Base-by-base conservation (phyloP, 2,888 invertebrate genomes). In the Standfussiana lucernea region DNA sequence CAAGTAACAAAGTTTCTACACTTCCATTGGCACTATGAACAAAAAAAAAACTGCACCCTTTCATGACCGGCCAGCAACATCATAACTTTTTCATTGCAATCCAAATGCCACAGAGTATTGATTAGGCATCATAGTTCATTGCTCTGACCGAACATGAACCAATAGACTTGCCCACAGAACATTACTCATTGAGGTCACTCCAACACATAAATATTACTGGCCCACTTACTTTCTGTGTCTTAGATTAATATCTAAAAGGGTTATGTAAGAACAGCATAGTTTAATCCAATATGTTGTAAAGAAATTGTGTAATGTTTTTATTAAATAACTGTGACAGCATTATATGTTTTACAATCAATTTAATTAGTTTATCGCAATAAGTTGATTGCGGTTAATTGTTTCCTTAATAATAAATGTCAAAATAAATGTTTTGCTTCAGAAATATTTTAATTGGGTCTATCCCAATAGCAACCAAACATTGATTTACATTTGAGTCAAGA, bases 51-150 rank as follows among this genome's bases (percentile, higher is more conserved):
- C 10, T 56, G 67, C 62, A 64, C 8, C 1, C 47, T 11, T 67
- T 50, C 62, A n/a, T 65, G 11, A 69, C 37, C 35, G 37, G 77
- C 77, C 79, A 73, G 67, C 6, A 72, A 71, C 56, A 56, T 86
- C 72, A 81, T 87, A 83, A 74, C 59, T 78, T 56, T 88, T 84
- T 88, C 68, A 88, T 77, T 72, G 69, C 78, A 72, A 65, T 72
- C 62, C 77, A 90, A 90, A 89, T 89, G 75, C 89, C 89, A 89
- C 83, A 78, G 83, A 82, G 71, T 93, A 93, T 93, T 92, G 93
- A 93, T 93, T 91, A 78, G 77, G 77, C 90, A 91, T 92, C 89
- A 91, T 83, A 86, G 90, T 86, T 89, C 90, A 89, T 82, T 90
- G 89, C 79, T 88, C 91, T 76, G 59, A 32, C 53, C 10, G 5